Evolutionary conservation across 2,888 invertebrate genomes (phyloP).

Genomic region (Tribolium freemani): DNA sequence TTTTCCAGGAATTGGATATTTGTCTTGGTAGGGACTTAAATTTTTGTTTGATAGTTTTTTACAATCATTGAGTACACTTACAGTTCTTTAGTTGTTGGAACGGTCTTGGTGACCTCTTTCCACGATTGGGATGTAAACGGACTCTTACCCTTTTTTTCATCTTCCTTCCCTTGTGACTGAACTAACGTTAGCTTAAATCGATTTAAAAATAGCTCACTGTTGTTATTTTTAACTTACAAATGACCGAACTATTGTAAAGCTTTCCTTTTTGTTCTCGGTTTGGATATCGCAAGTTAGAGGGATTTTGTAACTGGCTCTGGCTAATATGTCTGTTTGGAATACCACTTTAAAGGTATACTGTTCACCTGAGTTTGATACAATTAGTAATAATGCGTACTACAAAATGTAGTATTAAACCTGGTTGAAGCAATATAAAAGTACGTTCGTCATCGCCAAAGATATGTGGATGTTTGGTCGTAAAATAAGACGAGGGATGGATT

Average conservation of each 20-base stretch:
- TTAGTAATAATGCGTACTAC: no score
- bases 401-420: conserved; percentile 11
- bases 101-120: conserved; percentile 9
- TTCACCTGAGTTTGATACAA: conserved; percentile 53
- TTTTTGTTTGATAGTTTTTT: background rate
- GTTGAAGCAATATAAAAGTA: background rate
- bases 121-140: conserved; percentile 32
- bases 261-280: conserved; percentile 51
- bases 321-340: conserved; percentile 58
- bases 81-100: conserved; percentile 31
- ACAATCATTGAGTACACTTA: conserved; percentile 4
- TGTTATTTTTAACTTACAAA: conserved; percentile 64
- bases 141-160: conserved; percentile 32
- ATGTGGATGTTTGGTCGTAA: background rate
- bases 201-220: conserved; percentile 10
- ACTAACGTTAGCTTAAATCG: conserved; percentile 31
- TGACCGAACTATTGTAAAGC: conserved; percentile 67
- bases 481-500: conserved; percentile 49
- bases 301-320: conserved; percentile 69
- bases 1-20: conserved; percentile 47
- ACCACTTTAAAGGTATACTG: conserved; percentile 54
- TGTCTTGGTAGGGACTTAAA: conserved; percentile 36
- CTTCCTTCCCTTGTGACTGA: conserved; percentile 53
- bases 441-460: conserved; percentile 33
- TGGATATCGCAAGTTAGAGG: conserved; percentile 69